Evolutionary conservation across 2,888 invertebrate species (phyloP).

Genomic region (Dryomyza anilis): DNA sequence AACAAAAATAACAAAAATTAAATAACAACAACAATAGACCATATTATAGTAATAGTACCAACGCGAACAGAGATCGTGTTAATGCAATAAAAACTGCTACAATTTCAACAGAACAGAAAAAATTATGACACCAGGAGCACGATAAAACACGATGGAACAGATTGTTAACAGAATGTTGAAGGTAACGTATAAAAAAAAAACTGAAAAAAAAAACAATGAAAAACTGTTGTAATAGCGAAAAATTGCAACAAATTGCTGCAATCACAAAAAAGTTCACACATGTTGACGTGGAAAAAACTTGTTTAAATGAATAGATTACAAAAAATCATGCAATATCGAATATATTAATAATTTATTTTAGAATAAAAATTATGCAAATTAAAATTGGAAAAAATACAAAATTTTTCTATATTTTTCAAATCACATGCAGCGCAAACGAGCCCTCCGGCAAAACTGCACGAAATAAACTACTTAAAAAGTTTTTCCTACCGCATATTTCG

Average conservation of each 20-base stretch:
- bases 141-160: neutral
- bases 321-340: too few relatives aligned
- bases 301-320: too few relatives aligned
- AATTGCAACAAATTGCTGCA: too few relatives aligned
- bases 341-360: too few relatives aligned
- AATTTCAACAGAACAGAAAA: neutral
- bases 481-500: neutral
- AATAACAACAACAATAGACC: neutral
- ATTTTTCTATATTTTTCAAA: neutral
- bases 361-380: too few relatives aligned
- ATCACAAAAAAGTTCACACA: too few relatives aligned
- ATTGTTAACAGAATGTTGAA: neutral
- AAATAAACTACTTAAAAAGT: slow-evolving; percentile 17
- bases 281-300: too few relatives aligned
- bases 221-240: neutral
- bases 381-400: too few relatives aligned
- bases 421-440: neutral
- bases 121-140: neutral
- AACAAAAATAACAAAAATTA: neutral
- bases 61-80: slow-evolving; percentile 1
- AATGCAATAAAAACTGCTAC: slow-evolving; percentile 3
- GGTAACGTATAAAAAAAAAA: neutral
- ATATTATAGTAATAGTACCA: too few relatives aligned
- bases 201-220: neutral
- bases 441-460: neutral